Evolutionary conservation across 2,113 vertebrate genomes (phyloP).

Genomic region (Montifringilla adamsi): DNA sequence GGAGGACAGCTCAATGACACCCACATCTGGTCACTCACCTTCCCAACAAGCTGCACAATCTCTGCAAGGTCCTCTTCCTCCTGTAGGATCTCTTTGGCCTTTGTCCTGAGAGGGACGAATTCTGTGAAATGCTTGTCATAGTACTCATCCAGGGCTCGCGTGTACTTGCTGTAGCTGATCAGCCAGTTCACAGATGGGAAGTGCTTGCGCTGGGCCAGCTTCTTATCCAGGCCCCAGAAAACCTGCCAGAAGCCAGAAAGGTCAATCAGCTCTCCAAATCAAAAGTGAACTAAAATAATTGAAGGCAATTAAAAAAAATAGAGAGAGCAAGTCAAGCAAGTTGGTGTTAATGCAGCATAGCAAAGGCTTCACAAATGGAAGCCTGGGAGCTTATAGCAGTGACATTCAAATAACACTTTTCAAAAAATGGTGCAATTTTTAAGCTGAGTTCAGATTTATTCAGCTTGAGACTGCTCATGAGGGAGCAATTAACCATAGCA

Average conservation of each 20-base stretch:
- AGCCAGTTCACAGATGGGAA: conserved; percentile 98
- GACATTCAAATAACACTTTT: neutral
- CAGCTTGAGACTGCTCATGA: neutral
- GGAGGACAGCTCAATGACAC: neutral
- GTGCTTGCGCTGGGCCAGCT: conserved; percentile 96
- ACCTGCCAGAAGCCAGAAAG: conserved; percentile 76
- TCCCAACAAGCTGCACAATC: conserved; percentile 98
- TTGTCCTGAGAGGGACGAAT: conserved; percentile 93
- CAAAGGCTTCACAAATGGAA: neutral
- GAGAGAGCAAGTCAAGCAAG: neutral
- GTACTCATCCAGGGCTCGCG: conserved; percentile 90
- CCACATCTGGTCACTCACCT: conserved; percentile 71
- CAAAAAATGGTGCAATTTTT: neutral
- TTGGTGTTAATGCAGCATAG: neutral
- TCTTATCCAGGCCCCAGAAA: conserved; percentile 98
- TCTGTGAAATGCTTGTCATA: conserved; percentile 97
- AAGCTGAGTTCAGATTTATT: neutral
- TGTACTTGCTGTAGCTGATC: conserved; percentile 99
- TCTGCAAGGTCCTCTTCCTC: conserved; percentile 97
- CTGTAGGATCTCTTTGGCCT: conserved; percentile 95
- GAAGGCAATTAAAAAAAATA: neutral
- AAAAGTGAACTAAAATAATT: neutral
- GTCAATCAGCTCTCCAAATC: neutral
- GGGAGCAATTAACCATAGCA: neutral
- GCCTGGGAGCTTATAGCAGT: neutral